These are phyloP conservation scores for Equus przewalskii DNA, from an alignment of 2,113 vertebrate species.

Conservation along the genomic window DNA sequence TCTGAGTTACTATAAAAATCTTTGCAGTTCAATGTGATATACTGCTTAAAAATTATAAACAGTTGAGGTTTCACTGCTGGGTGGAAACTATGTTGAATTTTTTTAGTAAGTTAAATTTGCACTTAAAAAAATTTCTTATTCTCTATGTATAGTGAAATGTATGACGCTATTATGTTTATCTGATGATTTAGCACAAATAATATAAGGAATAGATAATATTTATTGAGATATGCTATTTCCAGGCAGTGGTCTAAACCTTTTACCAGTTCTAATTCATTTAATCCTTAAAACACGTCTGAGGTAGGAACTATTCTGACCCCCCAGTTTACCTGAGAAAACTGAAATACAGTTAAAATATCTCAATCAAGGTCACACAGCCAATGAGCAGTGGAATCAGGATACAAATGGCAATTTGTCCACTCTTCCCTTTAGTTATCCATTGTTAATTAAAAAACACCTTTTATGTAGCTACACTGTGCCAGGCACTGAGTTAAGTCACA, in stretches of 20 bases:
- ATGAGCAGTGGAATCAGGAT: neutral
- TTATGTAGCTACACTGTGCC: fast-evolving
- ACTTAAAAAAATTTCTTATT: neutral
- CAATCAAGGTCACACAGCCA: neutral
- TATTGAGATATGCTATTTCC: neutral
- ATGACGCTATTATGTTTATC: neutral
- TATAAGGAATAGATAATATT: neutral
- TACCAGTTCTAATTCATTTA: neutral
- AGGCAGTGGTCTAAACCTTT: neutral
- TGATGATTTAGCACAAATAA: neutral
- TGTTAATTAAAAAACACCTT: neutral
- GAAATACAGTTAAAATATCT: neutral
- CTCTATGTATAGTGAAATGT: neutral
- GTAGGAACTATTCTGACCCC: neutral
- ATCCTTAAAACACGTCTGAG: neutral
- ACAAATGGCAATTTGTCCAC: neutral
- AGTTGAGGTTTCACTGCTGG: neutral
- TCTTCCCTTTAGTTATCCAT: neutral
- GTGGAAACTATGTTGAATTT: neutral
- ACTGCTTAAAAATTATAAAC: neutral
- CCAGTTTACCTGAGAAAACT: neutral
- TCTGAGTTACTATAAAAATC: neutral
- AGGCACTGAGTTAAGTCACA: neutral
- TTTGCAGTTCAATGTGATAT: neutral
- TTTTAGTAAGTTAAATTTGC: neutral